Base-by-base conservation (phyloP, 2,797 vertebrate species). In the Xerus rutilus region DNA sequence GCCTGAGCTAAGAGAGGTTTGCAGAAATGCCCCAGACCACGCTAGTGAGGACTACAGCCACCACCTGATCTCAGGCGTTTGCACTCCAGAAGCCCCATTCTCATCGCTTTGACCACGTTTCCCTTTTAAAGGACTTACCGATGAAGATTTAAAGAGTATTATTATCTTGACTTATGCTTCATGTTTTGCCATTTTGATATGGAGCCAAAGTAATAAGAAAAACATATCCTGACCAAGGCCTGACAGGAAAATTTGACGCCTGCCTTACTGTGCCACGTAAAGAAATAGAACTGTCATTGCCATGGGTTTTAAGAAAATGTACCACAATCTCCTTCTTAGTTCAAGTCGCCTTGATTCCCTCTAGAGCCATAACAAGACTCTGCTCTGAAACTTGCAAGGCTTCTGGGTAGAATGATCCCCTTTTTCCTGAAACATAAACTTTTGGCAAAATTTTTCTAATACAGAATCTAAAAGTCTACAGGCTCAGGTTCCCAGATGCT, bases 271-370 rank as follows among this genome's bases (percentile, higher is more conserved):
- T 35, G 54, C 57, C 59, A 82, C 65, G 45, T 45, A 14, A 91
- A 93, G 72, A 93, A 84, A 73, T 0, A 87, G 87, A 82, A 54
- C 2, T 20, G 4, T 49, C 49, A 25, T 0, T 0, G 0, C 14
- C 9, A 30, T 6, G 28, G 64, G 74, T 91, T 92, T 43, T 67
- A 30, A n/a, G 82, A 47, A 93, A 93, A 45, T 1, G 10, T 10
- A 25, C 45, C 21, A 0, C 9, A 25, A 54, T 94, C 81, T 64
- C 76, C 87, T 82, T 32, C 72, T 74, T 49, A 1, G 43, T 65
- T 82, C n/a, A 70, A 57, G 39, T 47, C 64, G 49, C 39, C 79
- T 62, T n/a, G 62, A 88, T 90, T 93, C 95, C 89, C 90, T 30
- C 3, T 5, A 69, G 43, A 86, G 11, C 4, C 14, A 14, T 70